Percentiles rank a stretch among this genome's conserved stretches.
These are phyloP conservation scores for Albula goreensis DNA, from an alignment of 2,113 vertebrate genomes.

Conservation along the genomic window DNA sequence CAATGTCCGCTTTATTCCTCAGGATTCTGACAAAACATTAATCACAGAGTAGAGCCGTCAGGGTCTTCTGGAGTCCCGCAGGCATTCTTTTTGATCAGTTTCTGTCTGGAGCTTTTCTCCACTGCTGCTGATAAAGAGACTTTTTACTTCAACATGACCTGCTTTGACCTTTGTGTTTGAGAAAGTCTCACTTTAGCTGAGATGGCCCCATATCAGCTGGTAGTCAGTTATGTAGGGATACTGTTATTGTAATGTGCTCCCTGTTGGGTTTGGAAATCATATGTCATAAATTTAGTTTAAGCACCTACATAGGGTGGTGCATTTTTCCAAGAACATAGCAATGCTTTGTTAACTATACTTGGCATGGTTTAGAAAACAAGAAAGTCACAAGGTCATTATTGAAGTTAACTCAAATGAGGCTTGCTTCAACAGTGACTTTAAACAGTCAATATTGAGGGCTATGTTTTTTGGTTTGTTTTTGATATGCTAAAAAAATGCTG, in stretches of 20 bases:
- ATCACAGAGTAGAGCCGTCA: not conserved
- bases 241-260: not conserved
- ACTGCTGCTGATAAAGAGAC: not conserved
- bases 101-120: not conserved
- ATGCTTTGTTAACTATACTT: not conserved
- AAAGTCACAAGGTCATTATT: not conserved
- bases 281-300: not conserved
- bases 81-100: not conserved
- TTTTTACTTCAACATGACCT: not conserved
- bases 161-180: not conserved
- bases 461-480: too few species aligned
- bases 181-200: not conserved
- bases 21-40: conserved; percentile 18
- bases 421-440: not conserved
- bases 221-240: not conserved
- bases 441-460: too few species aligned
- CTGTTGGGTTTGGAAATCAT: not conserved
- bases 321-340: not conserved
- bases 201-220: not conserved
- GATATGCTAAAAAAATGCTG: too few species aligned
- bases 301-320: not conserved
- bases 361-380: not conserved
- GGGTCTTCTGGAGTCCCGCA: not conserved
- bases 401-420: not conserved
- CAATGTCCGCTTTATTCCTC: conserved; percentile 4